Base-by-base conservation (phyloP, 2,888 invertebrate genomes). In the Coelopa pilipes region DNA sequence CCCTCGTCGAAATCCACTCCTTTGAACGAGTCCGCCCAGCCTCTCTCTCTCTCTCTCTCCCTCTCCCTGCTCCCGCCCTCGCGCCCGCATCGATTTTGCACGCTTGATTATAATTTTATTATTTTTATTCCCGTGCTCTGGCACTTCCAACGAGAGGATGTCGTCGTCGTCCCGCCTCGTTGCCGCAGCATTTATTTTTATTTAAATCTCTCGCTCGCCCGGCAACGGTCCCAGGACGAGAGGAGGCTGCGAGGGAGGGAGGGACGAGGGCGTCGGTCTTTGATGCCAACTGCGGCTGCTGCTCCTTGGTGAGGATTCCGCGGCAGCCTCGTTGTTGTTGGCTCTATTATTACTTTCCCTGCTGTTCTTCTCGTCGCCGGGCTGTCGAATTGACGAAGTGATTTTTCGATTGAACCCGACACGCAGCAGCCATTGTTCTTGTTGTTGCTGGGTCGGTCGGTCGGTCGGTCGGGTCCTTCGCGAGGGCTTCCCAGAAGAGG, bases 341-440 rank as follows among this genome's bases (percentile, higher is more conserved):
- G 13, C 21, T 59, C 12, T 13, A 13, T 21, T 19, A 12, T 34
- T 15, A 12, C 5, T 53, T 13, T 53, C 10, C 3, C 10, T n/a
- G 1, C 10, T n/a, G 53, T 21, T 59, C 2, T 17, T 21, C 21
- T 15, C 19, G 19, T 46, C 46, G n/a, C 12, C 46, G 4, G 19
- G 47, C 46, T 47, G 7, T 10, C 11, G 63, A 34, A 17, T 49
- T 1, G 66, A 50, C 49, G 49, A 66, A 66, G 21, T 66, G 49
- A 66, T 24, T 63, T 63, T 63, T 63, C 46, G 46, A 63, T 63
- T 59, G 57, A 59, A 59, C 24, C 19, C 19, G 57, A 59, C 21
- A 59, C 57, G 21, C 57, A 59, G 57, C 57, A 59, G 11, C 1
- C 19, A 59, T 3, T 0, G 24, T 34, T 34, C n/a, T n/a, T n/a